A percentile compares a stretch with the other conserved stretches of the same genome.
These are phyloP conservation scores for Brachyhypopomus gauderio DNA, from an alignment of 2,113 vertebrate genomes.

Conservation along the genomic window DNA sequence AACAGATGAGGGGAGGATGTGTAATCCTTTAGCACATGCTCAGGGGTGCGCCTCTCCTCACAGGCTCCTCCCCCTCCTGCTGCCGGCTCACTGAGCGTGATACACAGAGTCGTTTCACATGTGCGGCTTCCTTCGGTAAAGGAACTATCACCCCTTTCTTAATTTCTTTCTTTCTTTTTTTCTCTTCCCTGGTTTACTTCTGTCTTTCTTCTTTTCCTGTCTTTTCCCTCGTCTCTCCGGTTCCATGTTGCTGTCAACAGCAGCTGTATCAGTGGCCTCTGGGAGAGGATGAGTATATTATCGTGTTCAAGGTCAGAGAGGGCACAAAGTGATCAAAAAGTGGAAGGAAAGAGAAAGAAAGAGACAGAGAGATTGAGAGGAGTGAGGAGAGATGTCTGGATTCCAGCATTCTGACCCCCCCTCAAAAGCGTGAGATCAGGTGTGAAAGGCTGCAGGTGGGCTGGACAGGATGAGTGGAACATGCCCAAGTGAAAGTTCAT, in stretches of 20 bases:
- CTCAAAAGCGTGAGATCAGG: background rate
- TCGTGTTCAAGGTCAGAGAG: conserved; percentile 73
- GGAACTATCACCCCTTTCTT: conserved; percentile 50
- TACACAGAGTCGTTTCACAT: conserved; percentile 64
- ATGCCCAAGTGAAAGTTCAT: conserved; percentile 27
- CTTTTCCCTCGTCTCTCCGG: conserved; percentile 38
- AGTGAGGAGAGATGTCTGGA: conserved; percentile 63
- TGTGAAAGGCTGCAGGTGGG: conserved; percentile 36
- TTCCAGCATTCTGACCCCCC: conserved; percentile 50
- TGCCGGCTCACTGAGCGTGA: conserved; percentile 50
- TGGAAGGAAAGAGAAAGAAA: conserved; percentile 40
- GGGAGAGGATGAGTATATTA: conserved; percentile 69
- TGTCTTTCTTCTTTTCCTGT: conserved; percentile 9
- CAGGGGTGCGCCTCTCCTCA: background rate
- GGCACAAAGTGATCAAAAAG: conserved; percentile 68
- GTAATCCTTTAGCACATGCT: conserved; percentile 30
- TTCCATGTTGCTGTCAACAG: conserved; percentile 57
- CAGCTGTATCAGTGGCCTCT: conserved; percentile 58
- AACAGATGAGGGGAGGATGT: conserved; percentile 33
- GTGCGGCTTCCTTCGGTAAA: background rate
- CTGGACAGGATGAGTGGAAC: background rate
- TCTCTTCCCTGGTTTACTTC: background rate
- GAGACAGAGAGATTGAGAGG: conserved; percentile 38
- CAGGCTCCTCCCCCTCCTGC: conserved; percentile 35
- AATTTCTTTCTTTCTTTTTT: background rate